These are phyloP conservation scores for Xiphophorus maculatus DNA, from an alignment of 2,113 vertebrate genomes.

Conservation along the genomic window DNA sequence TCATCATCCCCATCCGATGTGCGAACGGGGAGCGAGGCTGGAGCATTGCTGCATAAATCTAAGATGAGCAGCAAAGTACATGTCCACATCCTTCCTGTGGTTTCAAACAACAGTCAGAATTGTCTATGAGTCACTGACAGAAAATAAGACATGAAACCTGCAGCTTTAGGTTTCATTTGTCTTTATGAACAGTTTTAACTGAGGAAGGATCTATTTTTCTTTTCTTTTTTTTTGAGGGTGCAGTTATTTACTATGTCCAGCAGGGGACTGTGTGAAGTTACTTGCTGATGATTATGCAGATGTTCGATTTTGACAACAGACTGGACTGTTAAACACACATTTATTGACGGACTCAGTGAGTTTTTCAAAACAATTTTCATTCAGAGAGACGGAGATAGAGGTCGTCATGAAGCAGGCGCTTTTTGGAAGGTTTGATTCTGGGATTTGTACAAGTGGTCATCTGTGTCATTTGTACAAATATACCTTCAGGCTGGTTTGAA, in stretches of 20 bases:
- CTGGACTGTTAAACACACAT: not conserved
- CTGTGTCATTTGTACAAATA: constrained; percentile 58
- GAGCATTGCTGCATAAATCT: constrained; percentile 36
- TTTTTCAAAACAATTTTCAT: not conserved
- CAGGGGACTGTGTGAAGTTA: constrained; percentile 51
- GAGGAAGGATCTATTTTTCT: not conserved
- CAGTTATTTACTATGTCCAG: constrained; percentile 51
- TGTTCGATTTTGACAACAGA: not conserved
- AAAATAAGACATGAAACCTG: constrained; percentile 24
- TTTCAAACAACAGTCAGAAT: constrained; percentile 32
- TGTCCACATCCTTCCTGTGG: constrained; percentile 56
- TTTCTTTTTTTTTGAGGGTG: not conserved
- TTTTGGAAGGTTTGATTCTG: constrained; percentile 35
- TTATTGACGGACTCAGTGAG: not conserved
- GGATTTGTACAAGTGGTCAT: constrained; percentile 50
- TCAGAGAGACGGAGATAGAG: not conserved
- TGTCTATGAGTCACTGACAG: constrained; percentile 25
- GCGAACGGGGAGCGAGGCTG: constrained; percentile 2
- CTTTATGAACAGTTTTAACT: not conserved
- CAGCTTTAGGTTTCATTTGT: constrained; percentile 28
- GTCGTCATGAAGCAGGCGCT: constrained; percentile 23
- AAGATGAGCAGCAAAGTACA: constrained; percentile 32
- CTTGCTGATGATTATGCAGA: constrained; percentile 9
- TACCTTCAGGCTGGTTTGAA: not conserved
- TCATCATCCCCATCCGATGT: constrained; percentile 7